These are phyloP conservation scores for Clangula hyemalis DNA, from an alignment of 2,797 vertebrate genomes.

Conservation along the genomic window DNA sequence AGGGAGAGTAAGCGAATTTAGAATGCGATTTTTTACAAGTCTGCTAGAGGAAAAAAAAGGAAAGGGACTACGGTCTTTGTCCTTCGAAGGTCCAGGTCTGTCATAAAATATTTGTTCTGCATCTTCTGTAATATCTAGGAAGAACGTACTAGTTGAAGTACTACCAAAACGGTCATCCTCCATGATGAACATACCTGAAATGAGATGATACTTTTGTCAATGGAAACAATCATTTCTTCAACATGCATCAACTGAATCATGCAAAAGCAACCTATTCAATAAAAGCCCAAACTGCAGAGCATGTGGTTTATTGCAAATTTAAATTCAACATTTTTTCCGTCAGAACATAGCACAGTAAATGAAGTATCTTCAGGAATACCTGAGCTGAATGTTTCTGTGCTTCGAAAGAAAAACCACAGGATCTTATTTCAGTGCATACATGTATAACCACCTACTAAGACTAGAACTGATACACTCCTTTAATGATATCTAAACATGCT, in stretches of 20 bases:
- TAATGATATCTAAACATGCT: neutral
- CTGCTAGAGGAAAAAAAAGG: conserved; percentile 92
- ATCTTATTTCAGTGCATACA: neutral
- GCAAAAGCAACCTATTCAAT: neutral
- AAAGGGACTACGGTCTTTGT: conserved; percentile 91
- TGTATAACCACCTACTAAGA: neutral
- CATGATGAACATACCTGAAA: conserved; percentile 94
- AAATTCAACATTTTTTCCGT: neutral
- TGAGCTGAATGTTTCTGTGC: neutral
- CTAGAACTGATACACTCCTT: neutral
- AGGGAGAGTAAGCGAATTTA: conserved; percentile 92
- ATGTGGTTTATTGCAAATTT: neutral
- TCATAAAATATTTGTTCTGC: conserved; percentile 84
- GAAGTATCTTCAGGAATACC: neutral
- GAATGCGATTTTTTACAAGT: conserved; percentile 91
- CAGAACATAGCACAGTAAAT: neutral
- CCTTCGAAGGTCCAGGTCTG: conserved; percentile 90
- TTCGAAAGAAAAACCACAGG: neutral
- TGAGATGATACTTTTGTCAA: neutral
- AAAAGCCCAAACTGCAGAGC: neutral
- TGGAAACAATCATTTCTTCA: neutral
- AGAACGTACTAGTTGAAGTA: conserved; percentile 80
- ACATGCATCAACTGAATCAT: neutral
- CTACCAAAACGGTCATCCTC: conserved; percentile 92
- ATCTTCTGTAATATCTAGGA: conserved; percentile 89